Conservation (phyloP, 2,113 vertebrate species). For the Odocoileus hemionus region DNA sequence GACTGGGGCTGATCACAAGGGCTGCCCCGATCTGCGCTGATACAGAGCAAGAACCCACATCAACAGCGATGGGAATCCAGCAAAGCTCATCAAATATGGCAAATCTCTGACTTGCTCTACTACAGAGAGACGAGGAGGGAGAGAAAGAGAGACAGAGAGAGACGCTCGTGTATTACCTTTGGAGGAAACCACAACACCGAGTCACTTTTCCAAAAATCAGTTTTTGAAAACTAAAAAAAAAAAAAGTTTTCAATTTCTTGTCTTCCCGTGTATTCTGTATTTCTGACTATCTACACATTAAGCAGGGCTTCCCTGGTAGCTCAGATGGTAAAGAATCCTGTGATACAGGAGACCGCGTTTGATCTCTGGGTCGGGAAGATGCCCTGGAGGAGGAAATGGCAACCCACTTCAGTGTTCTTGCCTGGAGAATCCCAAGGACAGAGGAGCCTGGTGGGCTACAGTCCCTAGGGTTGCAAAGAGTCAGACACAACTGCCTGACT, state of each 20-base stretch:
- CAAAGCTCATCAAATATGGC: background rate
- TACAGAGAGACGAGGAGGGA: background rate
- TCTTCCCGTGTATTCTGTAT: fast-evolving
- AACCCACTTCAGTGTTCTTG: background rate
- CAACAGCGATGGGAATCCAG: fast-evolving
- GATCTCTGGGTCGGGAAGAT: background rate
- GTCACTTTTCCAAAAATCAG: background rate
- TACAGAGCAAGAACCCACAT: fast-evolving
- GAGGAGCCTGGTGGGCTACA: background rate
- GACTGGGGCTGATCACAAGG: background rate
- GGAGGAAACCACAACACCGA: background rate
- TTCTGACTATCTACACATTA: fast-evolving
- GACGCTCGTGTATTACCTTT: background rate
- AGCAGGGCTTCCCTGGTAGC: background rate
- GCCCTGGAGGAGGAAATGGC: background rate
- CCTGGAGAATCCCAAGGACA: background rate
- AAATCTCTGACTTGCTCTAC: background rate
- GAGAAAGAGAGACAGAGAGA: background rate
- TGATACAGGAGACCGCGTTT: background rate
- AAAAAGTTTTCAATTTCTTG: background rate
- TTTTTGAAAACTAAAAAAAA: background rate
- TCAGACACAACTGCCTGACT: fast-evolving
- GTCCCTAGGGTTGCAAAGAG: fast-evolving
- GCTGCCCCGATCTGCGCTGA: background rate
- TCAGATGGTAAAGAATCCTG: background rate